A percentile compares a stretch with the other conserved stretches of the same genome.
phyloP scores from a whole-genome alignment of 2,113 vertebrate species.

The Alethe diademata region DNA sequence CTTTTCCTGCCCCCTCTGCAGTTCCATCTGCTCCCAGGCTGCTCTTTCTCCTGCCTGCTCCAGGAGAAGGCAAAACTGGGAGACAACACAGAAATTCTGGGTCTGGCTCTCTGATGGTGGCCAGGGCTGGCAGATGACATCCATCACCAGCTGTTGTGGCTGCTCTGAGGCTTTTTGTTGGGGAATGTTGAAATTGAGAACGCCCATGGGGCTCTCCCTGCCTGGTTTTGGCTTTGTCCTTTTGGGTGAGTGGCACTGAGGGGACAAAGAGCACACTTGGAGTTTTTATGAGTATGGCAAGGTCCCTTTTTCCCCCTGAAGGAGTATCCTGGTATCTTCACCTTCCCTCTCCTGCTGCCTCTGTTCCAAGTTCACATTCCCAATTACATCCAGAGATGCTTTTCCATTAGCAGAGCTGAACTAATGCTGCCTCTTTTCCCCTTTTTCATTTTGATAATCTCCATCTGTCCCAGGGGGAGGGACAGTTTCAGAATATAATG shows the following conservation, averaged over 20 bases:
- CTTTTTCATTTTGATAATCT: background rate
- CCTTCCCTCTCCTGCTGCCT: background rate
- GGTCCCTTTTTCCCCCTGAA: rapidly evolving
- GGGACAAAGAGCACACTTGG: background rate
- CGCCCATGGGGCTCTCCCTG: background rate
- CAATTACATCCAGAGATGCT: background rate
- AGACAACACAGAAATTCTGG: background rate
- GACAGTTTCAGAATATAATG: background rate
- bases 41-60: background rate
- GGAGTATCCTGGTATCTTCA: background rate
- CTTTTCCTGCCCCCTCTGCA: background rate
- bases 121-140: background rate
- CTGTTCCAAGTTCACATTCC: background rate
- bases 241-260: background rate
- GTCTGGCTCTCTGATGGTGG: background rate
- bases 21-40: background rate
- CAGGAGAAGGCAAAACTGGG: background rate
- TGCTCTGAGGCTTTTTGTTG: background rate
- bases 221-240: background rate
- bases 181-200: background rate
- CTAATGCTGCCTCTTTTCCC: background rate
- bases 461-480: background rate
- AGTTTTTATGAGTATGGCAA: background rate
- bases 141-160: rapidly evolving
- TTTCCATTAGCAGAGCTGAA: background rate